Base-by-base conservation (phyloP, 2,888 invertebrate species). In the Lacanobia oleracea region DNA sequence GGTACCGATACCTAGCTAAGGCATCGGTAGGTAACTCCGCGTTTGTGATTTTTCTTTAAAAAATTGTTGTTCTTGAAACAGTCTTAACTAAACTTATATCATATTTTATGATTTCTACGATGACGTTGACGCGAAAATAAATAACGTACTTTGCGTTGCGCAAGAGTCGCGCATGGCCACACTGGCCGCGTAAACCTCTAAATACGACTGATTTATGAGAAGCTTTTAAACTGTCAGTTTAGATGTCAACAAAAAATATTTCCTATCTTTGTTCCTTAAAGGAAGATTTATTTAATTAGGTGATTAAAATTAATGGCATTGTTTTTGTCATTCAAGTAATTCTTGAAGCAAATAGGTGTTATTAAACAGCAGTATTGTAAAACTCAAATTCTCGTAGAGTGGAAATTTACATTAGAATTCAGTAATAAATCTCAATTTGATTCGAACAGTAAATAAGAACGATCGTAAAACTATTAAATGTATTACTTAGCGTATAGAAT, bases 381-480 rank as follows among this genome's bases (percentile, higher is more conserved):
- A 59, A 73, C 14, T 4, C 1, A 23, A 60, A 56, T 67, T 51
- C 0, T 67, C 37, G 54, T 61, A 37, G 68, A 73, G 68, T 79
- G 33, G 1, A 61, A 79, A 43, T 67, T 56, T 23, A 71, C 48
- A 76, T 79, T 75, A 60, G 75, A 67, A 84, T 71, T 72, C 67
- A 65, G 57, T 18, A 43, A 83, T 86, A 79, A 86, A 86, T 86
- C 82, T 86, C 75, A 82, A 82, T 82, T 82, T 72, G 62, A 74
- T 80, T 21, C 64, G 64, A 78, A 86, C 67, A 74, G 80, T 85
- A 85, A 86, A 86, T 81, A 85, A 72, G 72, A 75, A 53, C 74
- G 74, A 73, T 75, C 79, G 70, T 85, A 79, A 81, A 84, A 85
- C 78, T 73, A 83, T 84, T 84, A 72, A 83, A 84, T 81, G 75